Percentiles rank a stretch among this genome's conserved stretches.
Evolutionary conservation across 1,140 invertebrate genomes (phyloP).

Genomic region (Steinernema feltiae): DNA sequence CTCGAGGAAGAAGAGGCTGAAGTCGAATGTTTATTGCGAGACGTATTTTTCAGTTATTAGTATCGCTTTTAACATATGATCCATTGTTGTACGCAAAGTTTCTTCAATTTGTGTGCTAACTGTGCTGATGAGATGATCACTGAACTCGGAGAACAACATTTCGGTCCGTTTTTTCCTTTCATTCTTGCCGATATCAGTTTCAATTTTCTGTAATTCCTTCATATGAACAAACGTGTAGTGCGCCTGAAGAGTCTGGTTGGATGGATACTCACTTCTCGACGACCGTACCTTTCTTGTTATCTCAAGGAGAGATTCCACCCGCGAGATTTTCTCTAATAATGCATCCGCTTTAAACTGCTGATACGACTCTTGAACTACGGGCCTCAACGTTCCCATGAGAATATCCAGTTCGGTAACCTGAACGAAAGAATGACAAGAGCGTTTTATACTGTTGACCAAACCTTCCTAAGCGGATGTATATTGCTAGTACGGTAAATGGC

Average conservation of each 20-base stretch:
- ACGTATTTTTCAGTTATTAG: neutral
- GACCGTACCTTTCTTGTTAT: neutral
- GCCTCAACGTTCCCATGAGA: neutral
- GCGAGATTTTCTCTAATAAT: neutral
- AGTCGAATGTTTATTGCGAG: neutral
- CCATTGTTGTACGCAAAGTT: neutral
- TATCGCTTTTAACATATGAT: neutral
- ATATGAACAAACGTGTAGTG: neutral
- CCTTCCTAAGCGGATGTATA: neutral
- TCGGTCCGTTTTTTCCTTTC: neutral
- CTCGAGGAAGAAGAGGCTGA: no score
- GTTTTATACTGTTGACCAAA: neutral
- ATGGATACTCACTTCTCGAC: neutral
- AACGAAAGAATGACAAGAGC: neutral
- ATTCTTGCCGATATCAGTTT: neutral
- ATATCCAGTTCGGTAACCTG: neutral
- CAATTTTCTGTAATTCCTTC: neutral
- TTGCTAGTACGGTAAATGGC: neutral
- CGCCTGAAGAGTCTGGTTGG: neutral
- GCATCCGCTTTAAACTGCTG: slow-evolving; percentile 1
- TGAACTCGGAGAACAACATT: neutral
- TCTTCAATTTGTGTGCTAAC: neutral
- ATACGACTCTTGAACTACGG: neutral
- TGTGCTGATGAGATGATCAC: neutral
- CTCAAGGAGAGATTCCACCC: neutral